Conservation (phyloP, 2,888 invertebrate genomes). For the Drosophila neonasuta region DNA sequence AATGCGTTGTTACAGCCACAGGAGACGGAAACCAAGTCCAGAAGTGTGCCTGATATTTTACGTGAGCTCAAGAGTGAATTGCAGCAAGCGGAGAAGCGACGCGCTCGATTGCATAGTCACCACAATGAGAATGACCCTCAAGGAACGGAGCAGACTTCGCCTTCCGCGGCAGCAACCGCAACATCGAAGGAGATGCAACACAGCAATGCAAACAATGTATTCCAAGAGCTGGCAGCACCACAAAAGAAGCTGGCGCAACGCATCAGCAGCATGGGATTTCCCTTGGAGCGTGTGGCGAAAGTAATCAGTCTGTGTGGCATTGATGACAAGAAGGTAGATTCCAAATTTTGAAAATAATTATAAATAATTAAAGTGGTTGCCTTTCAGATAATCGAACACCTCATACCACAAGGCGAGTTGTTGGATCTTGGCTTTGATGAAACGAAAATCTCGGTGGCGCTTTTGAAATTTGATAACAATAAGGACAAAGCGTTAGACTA, state of each 20-base stretch:
- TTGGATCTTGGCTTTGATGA: conserved; percentile 93
- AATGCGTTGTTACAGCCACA: conserved; percentile 17
- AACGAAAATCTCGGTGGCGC: conserved; percentile 87
- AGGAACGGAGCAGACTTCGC: not conserved
- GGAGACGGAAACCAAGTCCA: conserved; percentile 81
- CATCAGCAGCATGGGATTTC: conserved; percentile 94
- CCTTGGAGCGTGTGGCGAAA: conserved; percentile 89
- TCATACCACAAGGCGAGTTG: conserved; percentile 89
- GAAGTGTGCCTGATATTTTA: conserved; percentile 89
- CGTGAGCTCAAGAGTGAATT: conserved; percentile 88
- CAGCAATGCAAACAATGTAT: conserved; percentile 39
- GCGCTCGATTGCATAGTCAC: conserved; percentile 84
- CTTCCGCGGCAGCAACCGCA: conserved; percentile 8
- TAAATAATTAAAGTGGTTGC: not conserved
- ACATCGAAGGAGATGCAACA: conserved; percentile 11
- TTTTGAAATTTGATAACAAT: conserved; percentile 90
- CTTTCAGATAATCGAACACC: conserved; percentile 89
- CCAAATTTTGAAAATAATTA: too few relatives aligned
- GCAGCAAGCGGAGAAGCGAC: conserved; percentile 83
- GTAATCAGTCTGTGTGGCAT: conserved; percentile 90
- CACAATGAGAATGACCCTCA: conserved; percentile 75
- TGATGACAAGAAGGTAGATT: conserved; percentile 84
- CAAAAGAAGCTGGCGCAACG: conserved; percentile 87
- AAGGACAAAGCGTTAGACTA: conserved; percentile 93
- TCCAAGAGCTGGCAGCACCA: conserved; percentile 76